Base-by-base conservation (phyloP, 2,888 invertebrate species). In the Artemia sinica region DNA sequence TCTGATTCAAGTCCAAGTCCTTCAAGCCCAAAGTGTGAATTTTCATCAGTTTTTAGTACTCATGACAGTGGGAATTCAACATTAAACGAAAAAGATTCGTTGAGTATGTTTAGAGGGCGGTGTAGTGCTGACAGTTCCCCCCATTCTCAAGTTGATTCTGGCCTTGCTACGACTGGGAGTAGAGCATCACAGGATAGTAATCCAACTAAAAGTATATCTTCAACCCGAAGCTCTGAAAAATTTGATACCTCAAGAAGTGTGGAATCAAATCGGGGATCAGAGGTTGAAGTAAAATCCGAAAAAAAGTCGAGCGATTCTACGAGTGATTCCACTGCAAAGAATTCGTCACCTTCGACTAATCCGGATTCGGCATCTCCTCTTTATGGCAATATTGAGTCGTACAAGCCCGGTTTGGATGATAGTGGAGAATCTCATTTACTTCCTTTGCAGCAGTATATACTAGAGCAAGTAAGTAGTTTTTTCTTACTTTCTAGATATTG, bases 371-470 rank as follows among this genome's bases (percentile, higher is more conserved):
- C 67, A 10, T 67, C 76, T 18, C 75, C 75, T 41, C 72, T 76
- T 48, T 77, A 77, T 71, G 75, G 74, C 65, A 77, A 77, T 71
- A 72, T 76, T 65, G 76, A 76, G n/a, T 8, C 18, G 69, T 76
- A 75, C 71, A 72, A 70, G 13, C 68, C 67, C 50, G 58, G 67
- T 52, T 49, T 79, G 65, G 79, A 79, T 70, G 75, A 78, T 73
- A 83, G 84, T 73, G 73, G 72, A 50, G 76, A 77, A 69, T 75
- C 77, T 63, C 89, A 90, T 76, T 79, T 91, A 72, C 78, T 90
- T 75, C 91, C 91, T 11, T 79, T 91, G 72, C 90, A 91, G 77
- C 89, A 91, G 78, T 91, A 91, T 76, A 87, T 91, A 73, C 82
- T 91, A 75, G 90, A 91, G 75, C 91, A 91, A 79, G 58, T 58